phyloP scores from a whole-genome alignment of 2,888 invertebrate species.

The Drosophila lacicola region DNA sequence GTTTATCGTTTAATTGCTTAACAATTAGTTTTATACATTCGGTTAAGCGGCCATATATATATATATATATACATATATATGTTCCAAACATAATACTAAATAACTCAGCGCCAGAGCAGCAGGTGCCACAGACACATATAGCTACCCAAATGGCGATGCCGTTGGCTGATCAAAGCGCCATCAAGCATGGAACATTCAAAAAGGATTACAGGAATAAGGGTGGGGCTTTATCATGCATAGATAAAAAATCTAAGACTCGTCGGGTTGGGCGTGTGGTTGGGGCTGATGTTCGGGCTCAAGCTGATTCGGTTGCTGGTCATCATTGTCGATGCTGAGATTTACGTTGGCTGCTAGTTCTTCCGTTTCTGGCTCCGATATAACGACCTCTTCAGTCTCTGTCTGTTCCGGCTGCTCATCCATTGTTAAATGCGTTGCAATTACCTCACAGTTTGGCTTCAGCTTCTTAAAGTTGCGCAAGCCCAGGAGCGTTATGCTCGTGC shows the following conservation, averaged over 20 bases:
- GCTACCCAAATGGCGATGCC: constrained; percentile 1
- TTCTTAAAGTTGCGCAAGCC: constrained; percentile 88
- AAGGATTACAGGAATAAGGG: constrained; percentile 9
- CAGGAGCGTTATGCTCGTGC: constrained; percentile 87
- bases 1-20: constrained; percentile 63
- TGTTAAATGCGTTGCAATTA: constrained; percentile 84
- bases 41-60: constrained; percentile 43
- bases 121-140: neutral
- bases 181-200: constrained; percentile 15
- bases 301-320: constrained; percentile 5
- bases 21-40: constrained; percentile 61
- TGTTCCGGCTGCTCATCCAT: constrained; percentile 16
- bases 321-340: constrained; percentile 18
- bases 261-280: constrained; percentile 1
- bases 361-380: neutral
- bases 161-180: constrained; percentile 1
- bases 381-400: constrained; percentile 13
- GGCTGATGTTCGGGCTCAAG: neutral
- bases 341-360: constrained; percentile 2
- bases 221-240: constrained; percentile 6
- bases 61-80: constrained; percentile 6
- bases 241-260: constrained; percentile 19
- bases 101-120: constrained; percentile 48
- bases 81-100: constrained; percentile 67
- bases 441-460: constrained; percentile 87